These are phyloP conservation scores for Melieria crassipennis DNA, from an alignment of 2,888 invertebrate genomes.

Conservation along the genomic window DNA sequence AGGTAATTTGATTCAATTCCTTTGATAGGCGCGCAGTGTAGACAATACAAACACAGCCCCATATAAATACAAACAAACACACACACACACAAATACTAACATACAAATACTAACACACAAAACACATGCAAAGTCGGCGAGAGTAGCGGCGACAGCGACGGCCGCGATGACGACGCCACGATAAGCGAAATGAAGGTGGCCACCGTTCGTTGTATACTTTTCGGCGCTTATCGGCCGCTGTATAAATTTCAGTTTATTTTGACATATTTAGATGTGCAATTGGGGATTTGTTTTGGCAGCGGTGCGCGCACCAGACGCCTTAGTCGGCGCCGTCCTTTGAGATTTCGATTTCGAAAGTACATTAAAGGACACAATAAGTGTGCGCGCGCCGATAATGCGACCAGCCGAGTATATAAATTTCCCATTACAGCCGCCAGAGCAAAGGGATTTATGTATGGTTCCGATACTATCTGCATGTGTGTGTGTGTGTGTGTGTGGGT, in stretches of 20 bases:
- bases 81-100: constrained; percentile 24
- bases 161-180: neutral
- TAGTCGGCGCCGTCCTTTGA: constrained; percentile 8
- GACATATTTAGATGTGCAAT: constrained; percentile 53
- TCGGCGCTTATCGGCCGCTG: constrained; percentile 50
- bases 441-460: too few species aligned
- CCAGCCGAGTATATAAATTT: too few species aligned
- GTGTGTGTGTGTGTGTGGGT: neutral
- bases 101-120: constrained; percentile 16
- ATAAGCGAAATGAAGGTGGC: neutral
- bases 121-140: neutral
- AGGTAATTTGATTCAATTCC: constrained; percentile 67
- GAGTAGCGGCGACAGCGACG: neutral
- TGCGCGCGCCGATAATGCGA: neutral
- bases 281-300: constrained; percentile 31
- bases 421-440: too few species aligned
- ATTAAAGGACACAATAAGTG: constrained; percentile 4
- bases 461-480: neutral
- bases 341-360: constrained; percentile 24
- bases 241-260: constrained; percentile 57
- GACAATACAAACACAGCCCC: neutral
- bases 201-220: constrained; percentile 28
- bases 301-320: constrained; percentile 40
- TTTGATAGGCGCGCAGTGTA: constrained; percentile 53
- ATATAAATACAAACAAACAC: constrained; percentile 8